Evolutionary conservation across 2,888 invertebrate genomes (phyloP).

Genomic region (Euzetes globulus): DNA sequence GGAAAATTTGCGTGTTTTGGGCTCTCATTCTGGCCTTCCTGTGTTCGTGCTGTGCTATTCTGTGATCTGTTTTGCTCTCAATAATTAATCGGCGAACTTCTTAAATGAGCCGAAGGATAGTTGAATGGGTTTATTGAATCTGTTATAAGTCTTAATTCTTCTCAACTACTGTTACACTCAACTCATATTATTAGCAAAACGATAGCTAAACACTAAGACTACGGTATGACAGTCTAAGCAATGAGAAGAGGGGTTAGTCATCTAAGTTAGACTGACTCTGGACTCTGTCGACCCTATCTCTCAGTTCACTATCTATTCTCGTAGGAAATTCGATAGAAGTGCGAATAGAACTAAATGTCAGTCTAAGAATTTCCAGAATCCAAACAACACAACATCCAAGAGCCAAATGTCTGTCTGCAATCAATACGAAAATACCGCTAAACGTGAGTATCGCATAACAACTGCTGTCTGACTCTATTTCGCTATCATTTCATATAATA

Average conservation of each 20-base stretch:
- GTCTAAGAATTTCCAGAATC: neutral
- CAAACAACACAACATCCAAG: slow-evolving; percentile 2
- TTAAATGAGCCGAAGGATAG: neutral
- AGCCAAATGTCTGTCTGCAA: neutral
- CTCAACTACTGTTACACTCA: neutral
- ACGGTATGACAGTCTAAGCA: neutral
- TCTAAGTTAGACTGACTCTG: neutral
- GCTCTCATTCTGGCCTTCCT: neutral
- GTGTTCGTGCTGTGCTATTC: neutral
- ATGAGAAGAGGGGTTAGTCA: neutral
- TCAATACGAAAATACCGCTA: neutral
- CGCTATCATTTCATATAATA: no score
- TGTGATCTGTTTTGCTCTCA: neutral
- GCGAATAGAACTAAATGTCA: slow-evolving; percentile 19
- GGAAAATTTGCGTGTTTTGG: slow-evolving; percentile 11
- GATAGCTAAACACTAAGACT: neutral
- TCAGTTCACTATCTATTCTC: slow-evolving; percentile 1
- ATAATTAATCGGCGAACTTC: slow-evolving; percentile 7
- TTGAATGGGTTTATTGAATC: neutral
- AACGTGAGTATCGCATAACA: neutral
- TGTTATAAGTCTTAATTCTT: neutral
- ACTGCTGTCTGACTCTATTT: no score
- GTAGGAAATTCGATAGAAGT: slow-evolving; percentile 22
- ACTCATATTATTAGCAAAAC: slow-evolving; percentile 2
- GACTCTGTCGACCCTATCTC: slow-evolving; percentile 18